Base-by-base conservation (phyloP, 1,140 invertebrate species). In the Macrocentrus cingulum region DNA sequence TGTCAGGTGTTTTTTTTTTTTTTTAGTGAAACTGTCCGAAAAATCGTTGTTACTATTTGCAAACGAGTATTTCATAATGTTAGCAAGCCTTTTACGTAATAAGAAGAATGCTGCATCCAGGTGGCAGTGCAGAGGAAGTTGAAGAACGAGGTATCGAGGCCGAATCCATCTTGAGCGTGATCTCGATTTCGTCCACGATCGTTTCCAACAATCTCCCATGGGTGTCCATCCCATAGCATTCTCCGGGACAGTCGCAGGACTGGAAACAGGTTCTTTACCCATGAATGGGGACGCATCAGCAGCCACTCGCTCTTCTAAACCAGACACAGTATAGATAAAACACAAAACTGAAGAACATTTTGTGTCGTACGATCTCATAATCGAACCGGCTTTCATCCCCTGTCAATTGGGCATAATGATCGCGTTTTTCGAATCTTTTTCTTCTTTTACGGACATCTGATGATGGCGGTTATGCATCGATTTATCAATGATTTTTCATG, bases 221-320 rank as follows among this genome's bases (percentile, higher is more conserved):
- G 13, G 42, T 36, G 42, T 23, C 39, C 13, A 29, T 34, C 22
- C 20, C 7, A 49, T 54, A n/a, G 42, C 50, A 54, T 54, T 59
- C 53, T 44, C 15, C 15, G 9, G n/a, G 25, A 46, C 41, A 32
- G 49, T 59, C 34, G 29, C 54, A 37, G 20, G 32, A 64, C 61
- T 53, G 56, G 7, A 45, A 63, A 67, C 66, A 63, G 66, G 67
- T 74, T 76, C 9, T 66, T n/a, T n/a, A n/a, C 36, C 54, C 63
- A 42, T 69, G 68, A 59, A 72, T 65, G 63, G 62, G 56, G 63
- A 60, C 44, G 52, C 60, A 57, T 56, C 46, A 44, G 50, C 9
- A 52, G 19, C 4, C 7, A 16, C 11, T 8, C 16, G 13, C 18
- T 42, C 25, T 29, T 29, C 25, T 29, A 29, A 29, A 29, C 25